phyloP scores from a whole-genome alignment of 2,888 invertebrate genomes.

The Melinopterus prodromus region DNA sequence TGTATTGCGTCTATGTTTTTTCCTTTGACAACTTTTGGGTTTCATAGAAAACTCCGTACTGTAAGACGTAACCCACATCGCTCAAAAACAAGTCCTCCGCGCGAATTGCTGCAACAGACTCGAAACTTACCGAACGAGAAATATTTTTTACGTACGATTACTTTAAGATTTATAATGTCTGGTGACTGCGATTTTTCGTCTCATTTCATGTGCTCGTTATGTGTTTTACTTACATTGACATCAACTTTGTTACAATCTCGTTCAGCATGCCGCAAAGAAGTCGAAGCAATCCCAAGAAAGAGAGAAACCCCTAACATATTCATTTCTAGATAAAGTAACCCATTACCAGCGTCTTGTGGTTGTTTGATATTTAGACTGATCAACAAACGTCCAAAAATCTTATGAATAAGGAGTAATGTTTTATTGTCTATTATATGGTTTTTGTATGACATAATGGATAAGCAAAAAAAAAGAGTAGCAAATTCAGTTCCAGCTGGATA shows the following conservation, averaged over 20 bases:
- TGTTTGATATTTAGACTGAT: not conserved
- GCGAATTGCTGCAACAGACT: not conserved
- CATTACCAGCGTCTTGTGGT: not conserved
- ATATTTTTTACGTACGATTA: not conserved
- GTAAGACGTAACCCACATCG: no score
- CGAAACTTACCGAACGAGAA: not conserved
- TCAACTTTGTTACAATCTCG: slow-evolving; percentile 28
- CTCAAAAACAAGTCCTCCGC: not conserved
- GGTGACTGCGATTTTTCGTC: not conserved
- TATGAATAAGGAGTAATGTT: not conserved
- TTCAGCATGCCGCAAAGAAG: slow-evolving; percentile 16
- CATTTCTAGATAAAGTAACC: slow-evolving; percentile 6
- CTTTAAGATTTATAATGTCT: not conserved
- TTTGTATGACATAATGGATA: not conserved
- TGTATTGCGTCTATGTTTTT: no score
- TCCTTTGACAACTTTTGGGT: no score
- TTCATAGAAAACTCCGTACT: no score
- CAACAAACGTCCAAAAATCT: not conserved
- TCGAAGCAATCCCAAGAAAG: not conserved
- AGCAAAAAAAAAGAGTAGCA: not conserved
- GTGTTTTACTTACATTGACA: slow-evolving; percentile 11
- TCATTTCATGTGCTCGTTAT: not conserved
- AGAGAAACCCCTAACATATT: not conserved
- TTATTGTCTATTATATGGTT: not conserved
- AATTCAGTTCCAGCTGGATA: not conserved